Conservation (phyloP, 2,113 vertebrate genomes). For the Chionomys nivalis region DNA sequence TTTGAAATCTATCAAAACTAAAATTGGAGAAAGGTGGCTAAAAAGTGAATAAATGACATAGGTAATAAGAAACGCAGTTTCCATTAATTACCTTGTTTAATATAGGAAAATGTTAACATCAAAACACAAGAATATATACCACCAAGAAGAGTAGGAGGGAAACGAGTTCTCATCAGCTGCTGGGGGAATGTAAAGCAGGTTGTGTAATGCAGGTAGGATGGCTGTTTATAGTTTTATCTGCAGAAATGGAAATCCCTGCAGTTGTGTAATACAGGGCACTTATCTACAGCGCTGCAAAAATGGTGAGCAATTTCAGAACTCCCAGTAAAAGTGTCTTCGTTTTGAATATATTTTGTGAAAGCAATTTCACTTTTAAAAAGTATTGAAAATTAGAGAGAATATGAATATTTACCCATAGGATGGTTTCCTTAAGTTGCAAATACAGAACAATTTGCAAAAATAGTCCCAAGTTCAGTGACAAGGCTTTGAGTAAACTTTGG, state of each 20-base stretch:
- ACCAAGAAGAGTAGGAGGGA: not conserved
- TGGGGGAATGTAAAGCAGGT: not conserved
- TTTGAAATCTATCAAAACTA: not conserved
- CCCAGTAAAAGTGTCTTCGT: not conserved
- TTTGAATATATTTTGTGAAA: slow-evolving; percentile 11
- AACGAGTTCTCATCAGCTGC: not conserved
- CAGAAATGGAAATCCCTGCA: not conserved
- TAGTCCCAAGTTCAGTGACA: not conserved
- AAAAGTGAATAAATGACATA: not conserved
- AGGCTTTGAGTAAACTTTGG: not conserved
- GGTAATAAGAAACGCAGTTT: not conserved
- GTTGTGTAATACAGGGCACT: not conserved
- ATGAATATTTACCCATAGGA: slow-evolving; percentile 17
- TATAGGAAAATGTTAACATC: not conserved
- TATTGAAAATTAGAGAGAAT: not conserved
- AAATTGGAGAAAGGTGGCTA: not conserved
- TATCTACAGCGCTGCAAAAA: not conserved
- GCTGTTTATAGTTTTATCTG: not conserved
- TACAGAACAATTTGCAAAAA: not conserved
- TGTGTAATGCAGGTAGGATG: not conserved
- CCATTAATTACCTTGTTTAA: not conserved
- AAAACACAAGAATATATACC: not conserved
- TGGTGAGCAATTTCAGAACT: not conserved
- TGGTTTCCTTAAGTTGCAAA: not conserved
- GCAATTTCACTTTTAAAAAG: not conserved